Evolutionary conservation across 2,888 invertebrate species (phyloP).

Genomic region (Tipula lateralis): DNA sequence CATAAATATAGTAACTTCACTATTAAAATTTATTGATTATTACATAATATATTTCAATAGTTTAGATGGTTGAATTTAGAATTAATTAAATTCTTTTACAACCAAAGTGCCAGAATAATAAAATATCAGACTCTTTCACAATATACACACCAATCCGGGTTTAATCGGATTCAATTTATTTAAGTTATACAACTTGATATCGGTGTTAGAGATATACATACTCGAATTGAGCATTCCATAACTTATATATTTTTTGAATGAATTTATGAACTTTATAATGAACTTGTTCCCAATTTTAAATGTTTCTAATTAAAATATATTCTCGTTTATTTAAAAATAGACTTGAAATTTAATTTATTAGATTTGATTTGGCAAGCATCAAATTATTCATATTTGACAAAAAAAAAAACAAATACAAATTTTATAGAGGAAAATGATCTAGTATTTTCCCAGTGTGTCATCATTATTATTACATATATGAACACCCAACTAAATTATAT

Average conservation of each 20-base stretch:
- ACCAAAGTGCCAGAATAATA: not conserved
- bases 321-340: not conserved
- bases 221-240: not conserved
- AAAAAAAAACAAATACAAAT: not conserved
- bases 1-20: not conserved
- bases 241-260: not conserved
- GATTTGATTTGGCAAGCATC: not conserved
- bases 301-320: not conserved
- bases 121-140: not conserved
- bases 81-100: not conserved
- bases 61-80: not conserved
- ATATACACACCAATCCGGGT: not conserved
- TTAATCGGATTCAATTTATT: not conserved
- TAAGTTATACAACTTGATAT: not conserved
- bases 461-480: not conserved
- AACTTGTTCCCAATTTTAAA: not conserved
- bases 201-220: not conserved
- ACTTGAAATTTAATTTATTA: not conserved
- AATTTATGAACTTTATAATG: conserved; percentile 6
- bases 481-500: too few relatives aligned
- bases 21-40: not conserved
- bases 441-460: not conserved
- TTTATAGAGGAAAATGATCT: not conserved
- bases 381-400: not conserved
- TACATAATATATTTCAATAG: not conserved